These are phyloP conservation scores for Ips nitidus DNA, from an alignment of 1,140 invertebrate species.

Conservation along the genomic window DNA sequence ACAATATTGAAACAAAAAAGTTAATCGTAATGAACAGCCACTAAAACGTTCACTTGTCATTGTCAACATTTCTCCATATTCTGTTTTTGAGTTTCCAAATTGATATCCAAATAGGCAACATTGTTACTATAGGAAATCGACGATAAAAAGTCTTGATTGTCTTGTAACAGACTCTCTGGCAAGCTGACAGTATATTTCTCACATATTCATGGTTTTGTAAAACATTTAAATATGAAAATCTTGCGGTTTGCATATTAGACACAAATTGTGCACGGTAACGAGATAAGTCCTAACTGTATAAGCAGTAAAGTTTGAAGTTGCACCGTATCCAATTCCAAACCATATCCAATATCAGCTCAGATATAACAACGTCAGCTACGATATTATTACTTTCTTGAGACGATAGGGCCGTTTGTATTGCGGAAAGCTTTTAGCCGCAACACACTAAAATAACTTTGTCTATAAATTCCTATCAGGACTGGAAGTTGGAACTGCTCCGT, in stretches of 20 bases:
- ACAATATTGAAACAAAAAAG: constrained; percentile 33
- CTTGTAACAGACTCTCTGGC: no score
- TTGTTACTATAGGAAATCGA: no score
- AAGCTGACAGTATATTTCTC: no score
- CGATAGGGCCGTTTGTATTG: constrained; percentile 6
- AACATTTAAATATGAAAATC: no score
- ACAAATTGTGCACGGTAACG: no score
- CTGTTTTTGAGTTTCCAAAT: background rate
- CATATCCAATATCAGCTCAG: background rate
- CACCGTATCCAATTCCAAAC: constrained; percentile 1
- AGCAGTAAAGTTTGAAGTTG: constrained; percentile 4
- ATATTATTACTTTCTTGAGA: constrained; percentile 19
- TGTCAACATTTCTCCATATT: constrained; percentile 21
- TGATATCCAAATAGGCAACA: background rate
- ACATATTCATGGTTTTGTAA: no score
- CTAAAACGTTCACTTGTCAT: constrained; percentile 14
- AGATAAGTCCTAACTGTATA: background rate
- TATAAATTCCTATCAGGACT: constrained; percentile 15
- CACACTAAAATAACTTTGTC: constrained; percentile 20
- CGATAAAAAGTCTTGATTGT: no score
- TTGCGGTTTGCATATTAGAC: no score
- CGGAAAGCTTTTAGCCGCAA: constrained; percentile 23
- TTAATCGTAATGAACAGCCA: constrained; percentile 25
- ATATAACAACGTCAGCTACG: constrained; percentile 6
- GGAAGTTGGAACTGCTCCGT: constrained; percentile 7